Conservation (phyloP, 2,888 invertebrate species). For the Leptothorax acervorum region DNA sequence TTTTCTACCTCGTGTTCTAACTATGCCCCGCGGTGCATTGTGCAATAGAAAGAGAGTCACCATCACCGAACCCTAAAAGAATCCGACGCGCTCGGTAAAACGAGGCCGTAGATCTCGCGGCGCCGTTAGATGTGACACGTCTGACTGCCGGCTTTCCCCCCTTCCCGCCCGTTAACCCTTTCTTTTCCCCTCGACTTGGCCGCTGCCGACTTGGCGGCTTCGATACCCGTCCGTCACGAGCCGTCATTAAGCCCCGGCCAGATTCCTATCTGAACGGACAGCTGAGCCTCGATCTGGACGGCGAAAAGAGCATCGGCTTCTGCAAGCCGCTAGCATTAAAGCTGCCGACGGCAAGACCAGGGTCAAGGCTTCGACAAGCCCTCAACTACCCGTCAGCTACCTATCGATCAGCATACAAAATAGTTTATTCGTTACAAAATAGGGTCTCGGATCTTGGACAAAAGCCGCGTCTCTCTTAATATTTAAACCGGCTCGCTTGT, state of each 20-base stretch:
- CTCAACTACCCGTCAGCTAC: conserved; percentile 74
- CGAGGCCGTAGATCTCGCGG: conserved; percentile 83
- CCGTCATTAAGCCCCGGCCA: conserved; percentile 83
- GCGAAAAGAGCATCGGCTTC: conserved; percentile 65
- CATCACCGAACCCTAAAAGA: conserved; percentile 77
- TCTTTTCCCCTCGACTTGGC: conserved; percentile 59
- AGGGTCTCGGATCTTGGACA: too few species aligned
- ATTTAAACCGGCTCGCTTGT: too few species aligned
- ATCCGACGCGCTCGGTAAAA: conserved; percentile 74
- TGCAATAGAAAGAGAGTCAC: conserved; percentile 13
- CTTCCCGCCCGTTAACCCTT: conserved; percentile 67
- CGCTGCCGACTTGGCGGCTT: conserved; percentile 71
- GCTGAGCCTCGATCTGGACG: conserved; percentile 77
- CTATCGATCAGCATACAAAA: conserved; percentile 84
- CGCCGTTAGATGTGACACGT: conserved; percentile 82
- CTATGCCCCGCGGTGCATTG: not conserved
- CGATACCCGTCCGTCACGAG: conserved; percentile 81
- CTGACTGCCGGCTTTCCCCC: conserved; percentile 49
- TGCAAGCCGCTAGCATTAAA: conserved; percentile 74
- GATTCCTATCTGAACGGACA: conserved; percentile 82
- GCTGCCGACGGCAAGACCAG: conserved; percentile 74
- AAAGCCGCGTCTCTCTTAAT: too few species aligned
- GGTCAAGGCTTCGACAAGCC: conserved; percentile 81
- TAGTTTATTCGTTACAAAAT: too few species aligned
- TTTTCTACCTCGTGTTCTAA: conserved; percentile 5